These are phyloP conservation scores for Ischnura elegans DNA, from an alignment of 2,888 invertebrate genomes.

Conservation along the genomic window DNA sequence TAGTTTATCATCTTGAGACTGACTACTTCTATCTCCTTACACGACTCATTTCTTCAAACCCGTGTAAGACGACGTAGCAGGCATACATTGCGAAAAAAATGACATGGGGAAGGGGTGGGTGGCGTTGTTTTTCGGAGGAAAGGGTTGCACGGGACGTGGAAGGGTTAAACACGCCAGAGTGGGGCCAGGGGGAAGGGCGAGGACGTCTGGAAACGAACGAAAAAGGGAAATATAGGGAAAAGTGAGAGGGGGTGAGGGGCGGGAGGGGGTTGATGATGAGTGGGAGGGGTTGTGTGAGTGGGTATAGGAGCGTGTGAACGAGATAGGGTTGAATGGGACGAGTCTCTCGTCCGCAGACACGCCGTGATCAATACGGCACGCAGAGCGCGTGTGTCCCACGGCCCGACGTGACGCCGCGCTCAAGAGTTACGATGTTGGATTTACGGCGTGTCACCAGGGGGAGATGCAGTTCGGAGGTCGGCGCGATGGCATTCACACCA, in stretches of 20 bases:
- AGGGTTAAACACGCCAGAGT: not conserved
- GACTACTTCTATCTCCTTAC: no score
- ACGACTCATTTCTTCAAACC: no score
- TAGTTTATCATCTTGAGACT: no score
- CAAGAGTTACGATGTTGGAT: no score
- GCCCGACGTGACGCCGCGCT: slow-evolving; percentile 28
- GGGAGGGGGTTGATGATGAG: not conserved
- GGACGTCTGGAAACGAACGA: not conserved
- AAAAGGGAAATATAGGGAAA: not conserved
- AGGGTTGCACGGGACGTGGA: not conserved
- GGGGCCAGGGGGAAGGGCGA: not conserved
- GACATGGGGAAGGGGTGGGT: not conserved
- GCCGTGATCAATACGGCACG: slow-evolving; percentile 59
- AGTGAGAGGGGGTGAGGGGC: not conserved
- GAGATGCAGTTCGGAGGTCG: no score
- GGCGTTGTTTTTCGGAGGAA: not conserved
- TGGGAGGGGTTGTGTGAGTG: not conserved
- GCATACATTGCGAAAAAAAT: not conserved
- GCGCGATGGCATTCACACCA: no score
- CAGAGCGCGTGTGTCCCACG: slow-evolving; percentile 35
- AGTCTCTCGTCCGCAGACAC: slow-evolving; percentile 58
- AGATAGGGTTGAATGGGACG: slow-evolving; percentile 51
- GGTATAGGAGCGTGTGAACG: not conserved
- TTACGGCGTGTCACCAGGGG: no score
- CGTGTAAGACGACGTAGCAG: not conserved